These are phyloP conservation scores for Falco punctatus DNA, from an alignment of 2,113 vertebrate genomes.

Conservation along the genomic window DNA sequence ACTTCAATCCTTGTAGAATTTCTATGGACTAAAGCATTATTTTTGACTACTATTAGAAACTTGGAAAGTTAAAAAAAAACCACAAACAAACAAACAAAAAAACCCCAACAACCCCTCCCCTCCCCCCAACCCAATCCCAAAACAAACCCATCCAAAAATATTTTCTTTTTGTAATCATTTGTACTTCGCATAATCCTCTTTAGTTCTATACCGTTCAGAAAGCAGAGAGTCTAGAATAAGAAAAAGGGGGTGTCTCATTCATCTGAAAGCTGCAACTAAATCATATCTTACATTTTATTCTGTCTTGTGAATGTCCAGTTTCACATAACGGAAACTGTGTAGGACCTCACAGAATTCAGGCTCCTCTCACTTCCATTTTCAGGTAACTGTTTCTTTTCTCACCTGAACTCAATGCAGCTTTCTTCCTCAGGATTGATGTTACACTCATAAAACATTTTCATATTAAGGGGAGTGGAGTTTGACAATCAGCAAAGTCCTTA, in stretches of 20 bases:
- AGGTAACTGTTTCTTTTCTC: slow-evolving; percentile 21
- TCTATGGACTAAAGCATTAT: neutral
- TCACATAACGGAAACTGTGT: slow-evolving; percentile 10
- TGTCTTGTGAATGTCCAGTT: slow-evolving; percentile 39
- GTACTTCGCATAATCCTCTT: neutral
- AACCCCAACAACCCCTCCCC: no score
- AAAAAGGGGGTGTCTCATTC: neutral
- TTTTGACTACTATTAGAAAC: neutral
- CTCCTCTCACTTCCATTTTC: slow-evolving; percentile 35
- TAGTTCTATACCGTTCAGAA: neutral
- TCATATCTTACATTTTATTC: slow-evolving; percentile 14
- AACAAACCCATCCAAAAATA: neutral
- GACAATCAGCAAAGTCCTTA: slow-evolving; percentile 56
- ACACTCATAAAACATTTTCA: slow-evolving; percentile 29
- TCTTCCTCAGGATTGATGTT: slow-evolving; percentile 19
- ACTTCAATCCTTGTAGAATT: slow-evolving; percentile 50
- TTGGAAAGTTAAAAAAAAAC: neutral
- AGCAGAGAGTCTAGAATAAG: neutral
- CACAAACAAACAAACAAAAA: neutral
- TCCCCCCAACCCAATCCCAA: no score
- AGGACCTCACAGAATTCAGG: slow-evolving; percentile 24
- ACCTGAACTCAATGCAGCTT: slow-evolving; percentile 7
- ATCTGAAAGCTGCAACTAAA: slow-evolving; percentile 32
- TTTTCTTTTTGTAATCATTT: neutral
- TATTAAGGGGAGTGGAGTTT: slow-evolving; percentile 53